Percentiles rank a stretch among this genome's conserved stretches.
These are phyloP conservation scores for Andrena praecox DNA, from an alignment of 2,888 invertebrate genomes.

Conservation along the genomic window DNA sequence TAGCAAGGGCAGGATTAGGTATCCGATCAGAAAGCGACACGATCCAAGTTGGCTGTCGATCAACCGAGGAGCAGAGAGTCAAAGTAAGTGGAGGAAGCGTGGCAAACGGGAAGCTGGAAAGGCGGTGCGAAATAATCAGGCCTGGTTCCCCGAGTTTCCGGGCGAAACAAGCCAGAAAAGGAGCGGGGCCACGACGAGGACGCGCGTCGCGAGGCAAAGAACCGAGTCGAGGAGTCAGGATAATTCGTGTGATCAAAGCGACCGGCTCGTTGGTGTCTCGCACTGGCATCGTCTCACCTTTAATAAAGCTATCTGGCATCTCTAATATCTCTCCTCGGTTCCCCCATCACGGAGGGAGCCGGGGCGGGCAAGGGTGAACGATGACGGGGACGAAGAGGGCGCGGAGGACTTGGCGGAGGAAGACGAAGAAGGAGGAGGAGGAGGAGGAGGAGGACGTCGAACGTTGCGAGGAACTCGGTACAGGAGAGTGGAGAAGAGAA, in stretches of 20 bases:
- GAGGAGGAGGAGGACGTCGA: slow-evolving; percentile 18
- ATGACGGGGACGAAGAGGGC: slow-evolving; percentile 11
- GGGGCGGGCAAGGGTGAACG: not conserved
- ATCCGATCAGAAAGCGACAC: not conserved
- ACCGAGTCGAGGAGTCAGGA: slow-evolving; percentile 62
- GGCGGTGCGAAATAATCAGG: slow-evolving; percentile 28
- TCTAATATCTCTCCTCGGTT: slow-evolving; percentile 74
- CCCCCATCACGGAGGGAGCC: not conserved
- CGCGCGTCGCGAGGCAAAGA: slow-evolving; percentile 31
- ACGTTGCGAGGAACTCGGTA: slow-evolving; percentile 20
- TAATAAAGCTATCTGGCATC: slow-evolving; percentile 82
- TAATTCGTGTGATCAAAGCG: slow-evolving; percentile 79
- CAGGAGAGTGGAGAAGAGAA: slow-evolving; percentile 42
- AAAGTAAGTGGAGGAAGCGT: not conserved
- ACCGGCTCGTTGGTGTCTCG: slow-evolving; percentile 76
- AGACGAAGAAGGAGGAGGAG: slow-evolving; percentile 12
- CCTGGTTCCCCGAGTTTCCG: not conserved
- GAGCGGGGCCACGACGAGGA: slow-evolving; percentile 28
- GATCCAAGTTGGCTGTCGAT: not conserved
- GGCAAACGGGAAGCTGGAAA: not conserved
- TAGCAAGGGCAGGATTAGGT: too few relatives aligned
- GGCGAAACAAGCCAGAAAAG: slow-evolving; percentile 35
- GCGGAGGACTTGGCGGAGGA: slow-evolving; percentile 34
- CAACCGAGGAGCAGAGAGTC: not conserved
- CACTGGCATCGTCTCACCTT: slow-evolving; percentile 76